A percentile compares a stretch with the other conserved stretches of the same genome.
These are phyloP conservation scores for Lutra lutra DNA, from an alignment of 2,797 vertebrate genomes.

Conservation along the genomic window DNA sequence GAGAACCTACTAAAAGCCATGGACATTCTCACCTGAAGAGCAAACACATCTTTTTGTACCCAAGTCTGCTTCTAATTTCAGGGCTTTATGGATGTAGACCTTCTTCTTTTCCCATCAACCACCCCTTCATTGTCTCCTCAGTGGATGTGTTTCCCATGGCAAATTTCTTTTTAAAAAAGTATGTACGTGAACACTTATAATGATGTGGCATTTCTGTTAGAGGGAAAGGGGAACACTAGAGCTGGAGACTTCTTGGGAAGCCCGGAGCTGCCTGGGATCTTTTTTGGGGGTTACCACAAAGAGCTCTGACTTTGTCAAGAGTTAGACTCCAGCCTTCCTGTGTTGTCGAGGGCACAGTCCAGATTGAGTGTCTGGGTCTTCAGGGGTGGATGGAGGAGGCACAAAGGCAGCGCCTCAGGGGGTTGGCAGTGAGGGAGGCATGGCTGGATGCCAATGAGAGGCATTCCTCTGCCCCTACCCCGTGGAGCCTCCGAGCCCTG, in stretches of 20 bases:
- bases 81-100: not conserved
- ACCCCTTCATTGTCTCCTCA: not conserved
- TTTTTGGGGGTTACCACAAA: not conserved
- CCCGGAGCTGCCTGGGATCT: not conserved
- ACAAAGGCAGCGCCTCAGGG: not conserved
- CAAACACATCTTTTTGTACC: not conserved
- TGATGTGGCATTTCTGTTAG: not conserved
- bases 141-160: not conserved
- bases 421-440: not conserved
- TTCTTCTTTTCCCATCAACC: not conserved
- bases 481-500: conserved; percentile 8
- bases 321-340: not conserved
- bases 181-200: too few relatives aligned
- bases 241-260: not conserved
- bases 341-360: not conserved
- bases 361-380: not conserved
- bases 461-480: not conserved
- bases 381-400: not conserved
- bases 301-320: not conserved
- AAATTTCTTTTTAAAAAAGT: not conserved
- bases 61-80: not conserved
- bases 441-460: conserved; percentile 27
- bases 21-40: not conserved
- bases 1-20: not conserved
- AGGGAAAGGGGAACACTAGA: not conserved